phyloP scores from a whole-genome alignment of 2,113 vertebrate species.

The Aldabrachelys gigantea region DNA sequence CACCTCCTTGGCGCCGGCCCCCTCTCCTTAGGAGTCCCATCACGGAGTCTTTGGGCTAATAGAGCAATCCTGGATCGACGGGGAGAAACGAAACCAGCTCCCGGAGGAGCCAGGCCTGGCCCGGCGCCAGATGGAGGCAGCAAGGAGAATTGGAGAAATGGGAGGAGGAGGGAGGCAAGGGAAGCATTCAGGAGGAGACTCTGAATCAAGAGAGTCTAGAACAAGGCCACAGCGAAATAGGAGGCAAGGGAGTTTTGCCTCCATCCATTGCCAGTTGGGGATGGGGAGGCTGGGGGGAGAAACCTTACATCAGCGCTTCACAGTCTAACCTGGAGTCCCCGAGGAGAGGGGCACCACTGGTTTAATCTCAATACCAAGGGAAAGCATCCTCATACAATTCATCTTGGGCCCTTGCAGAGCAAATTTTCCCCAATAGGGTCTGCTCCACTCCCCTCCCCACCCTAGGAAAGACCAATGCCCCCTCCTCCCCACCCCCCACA shows the following conservation, averaged over 20 bases:
- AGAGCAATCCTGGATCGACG: background rate
- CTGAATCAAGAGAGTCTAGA: background rate
- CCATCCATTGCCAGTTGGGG: background rate
- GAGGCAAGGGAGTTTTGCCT: background rate
- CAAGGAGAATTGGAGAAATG: background rate
- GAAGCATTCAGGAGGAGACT: background rate
- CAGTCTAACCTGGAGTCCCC: background rate
- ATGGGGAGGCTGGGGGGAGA: background rate
- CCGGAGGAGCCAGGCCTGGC: background rate
- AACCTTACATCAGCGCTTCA: background rate
- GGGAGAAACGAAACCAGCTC: background rate
- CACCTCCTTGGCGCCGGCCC: background rate
- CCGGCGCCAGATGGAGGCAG: background rate
- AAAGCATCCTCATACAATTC: background rate
- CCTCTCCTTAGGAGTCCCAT: background rate
- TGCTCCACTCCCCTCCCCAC: background rate
- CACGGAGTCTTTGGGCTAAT: background rate
- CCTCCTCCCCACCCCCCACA: too few relatives aligned
- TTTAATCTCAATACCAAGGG: background rate
- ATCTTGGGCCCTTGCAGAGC: background rate
- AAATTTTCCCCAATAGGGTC: background rate
- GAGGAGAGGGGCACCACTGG: background rate
- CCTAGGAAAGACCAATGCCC: background rate
- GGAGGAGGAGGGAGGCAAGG: background rate
- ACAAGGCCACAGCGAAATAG: background rate